These are phyloP conservation scores for Etheostoma spectabile DNA, from an alignment of 2,113 vertebrate species.

Conservation along the genomic window DNA sequence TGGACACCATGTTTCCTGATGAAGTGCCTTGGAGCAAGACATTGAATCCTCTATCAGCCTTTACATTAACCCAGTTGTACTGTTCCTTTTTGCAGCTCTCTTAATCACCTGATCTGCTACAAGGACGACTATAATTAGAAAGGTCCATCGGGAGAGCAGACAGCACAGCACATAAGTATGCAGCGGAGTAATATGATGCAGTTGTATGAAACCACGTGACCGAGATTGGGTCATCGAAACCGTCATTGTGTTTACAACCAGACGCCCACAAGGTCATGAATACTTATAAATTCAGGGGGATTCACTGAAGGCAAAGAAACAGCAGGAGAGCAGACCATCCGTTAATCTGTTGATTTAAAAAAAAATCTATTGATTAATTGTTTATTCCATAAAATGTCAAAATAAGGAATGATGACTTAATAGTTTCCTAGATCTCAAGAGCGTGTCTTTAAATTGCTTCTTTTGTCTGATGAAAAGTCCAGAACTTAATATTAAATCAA, in stretches of 20 bases:
- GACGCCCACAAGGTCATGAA: conserved; percentile 23
- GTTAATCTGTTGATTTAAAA: not conserved
- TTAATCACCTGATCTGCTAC: conserved; percentile 15
- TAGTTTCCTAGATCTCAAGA: not conserved
- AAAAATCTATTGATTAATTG: not conserved
- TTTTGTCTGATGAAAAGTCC: not conserved
- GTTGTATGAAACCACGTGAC: conserved; percentile 32
- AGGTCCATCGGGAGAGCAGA: conserved; percentile 10
- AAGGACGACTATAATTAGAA: conserved; percentile 58
- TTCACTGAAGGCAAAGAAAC: not conserved
- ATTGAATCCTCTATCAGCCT: not conserved
- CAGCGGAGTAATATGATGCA: conserved; percentile 42
- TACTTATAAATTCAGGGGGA: conserved; percentile 1
- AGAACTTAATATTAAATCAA: not conserved
- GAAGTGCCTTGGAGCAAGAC: not conserved
- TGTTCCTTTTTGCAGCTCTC: not conserved
- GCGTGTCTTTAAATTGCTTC: not conserved
- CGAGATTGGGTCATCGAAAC: not conserved
- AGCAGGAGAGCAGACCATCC: not conserved
- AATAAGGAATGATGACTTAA: not conserved
- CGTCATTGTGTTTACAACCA: conserved; percentile 8
- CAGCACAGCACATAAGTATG: not conserved
- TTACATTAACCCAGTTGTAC: not conserved
- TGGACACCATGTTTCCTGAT: not conserved
- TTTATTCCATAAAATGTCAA: not conserved